Conservation (phyloP, 2,888 invertebrate genomes). For the Archips crataeganus region DNA sequence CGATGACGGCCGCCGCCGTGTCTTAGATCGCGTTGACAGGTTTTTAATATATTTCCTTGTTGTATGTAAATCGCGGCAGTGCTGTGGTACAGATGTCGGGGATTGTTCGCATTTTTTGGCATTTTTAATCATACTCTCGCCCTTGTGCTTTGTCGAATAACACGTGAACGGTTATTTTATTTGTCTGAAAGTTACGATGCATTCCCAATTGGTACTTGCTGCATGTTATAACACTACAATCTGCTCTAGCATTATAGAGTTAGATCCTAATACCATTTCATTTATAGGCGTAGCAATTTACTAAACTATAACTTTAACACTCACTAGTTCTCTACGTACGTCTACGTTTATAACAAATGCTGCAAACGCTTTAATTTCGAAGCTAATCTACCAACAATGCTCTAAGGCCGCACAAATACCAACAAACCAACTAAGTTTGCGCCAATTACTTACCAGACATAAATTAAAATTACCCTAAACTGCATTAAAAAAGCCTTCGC, state of each 20-base stretch:
- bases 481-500: slow-evolving; percentile 69
- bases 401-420: slow-evolving; percentile 5
- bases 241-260: too few relatives aligned
- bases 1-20: slow-evolving; percentile 80
- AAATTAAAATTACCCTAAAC: slow-evolving; percentile 73
- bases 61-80: slow-evolving; percentile 71
- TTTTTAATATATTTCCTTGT: slow-evolving; percentile 84
- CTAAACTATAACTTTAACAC: too few relatives aligned
- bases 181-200: too few relatives aligned
- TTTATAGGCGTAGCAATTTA: too few relatives aligned
- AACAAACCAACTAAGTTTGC: slow-evolving; percentile 48
- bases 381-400: slow-evolving; percentile 9
- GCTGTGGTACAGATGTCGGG: slow-evolving; percentile 63
- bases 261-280: too few relatives aligned
- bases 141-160: background rate
- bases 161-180: too few relatives aligned
- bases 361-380: background rate
- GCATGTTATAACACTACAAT: too few relatives aligned
- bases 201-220: too few relatives aligned
- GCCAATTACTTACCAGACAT: slow-evolving; percentile 64
- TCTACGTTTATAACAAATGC: slow-evolving; percentile 37
- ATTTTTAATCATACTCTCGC: slow-evolving; percentile 25
- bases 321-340: too few relatives aligned
- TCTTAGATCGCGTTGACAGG: slow-evolving; percentile 80
- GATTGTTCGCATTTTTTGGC: slow-evolving; percentile 44